Conservation (phyloP, 2,797 vertebrate genomes). For the Poeciliopsis gracilis region DNA sequence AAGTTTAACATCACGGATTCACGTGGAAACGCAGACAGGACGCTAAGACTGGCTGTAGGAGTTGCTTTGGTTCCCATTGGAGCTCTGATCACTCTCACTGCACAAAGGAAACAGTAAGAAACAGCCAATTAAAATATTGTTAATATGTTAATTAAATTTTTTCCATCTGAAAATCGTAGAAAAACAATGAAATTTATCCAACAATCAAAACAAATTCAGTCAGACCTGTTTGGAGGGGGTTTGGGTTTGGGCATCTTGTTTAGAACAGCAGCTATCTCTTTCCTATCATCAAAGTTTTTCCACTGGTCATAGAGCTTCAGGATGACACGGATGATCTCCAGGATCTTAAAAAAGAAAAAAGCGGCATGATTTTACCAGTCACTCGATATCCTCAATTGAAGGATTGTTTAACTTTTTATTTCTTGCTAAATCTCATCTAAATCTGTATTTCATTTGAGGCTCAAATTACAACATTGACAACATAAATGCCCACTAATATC, state of each 20-base stretch:
- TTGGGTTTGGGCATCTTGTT: conserved; percentile 99
- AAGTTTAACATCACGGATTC: conserved; percentile 22
- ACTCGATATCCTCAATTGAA: background rate
- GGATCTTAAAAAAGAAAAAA: conserved; percentile 81
- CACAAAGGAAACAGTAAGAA: conserved; percentile 24
- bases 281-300: conserved; percentile 99
- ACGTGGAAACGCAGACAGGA: background rate
- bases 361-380: background rate
- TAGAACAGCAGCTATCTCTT: conserved; percentile 96
- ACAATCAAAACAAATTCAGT: background rate
- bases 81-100: conserved; percentile 98
- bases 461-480: background rate
- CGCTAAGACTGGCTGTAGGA: conserved; percentile 96
- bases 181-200: background rate
- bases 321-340: conserved; percentile 99
- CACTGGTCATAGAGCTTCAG: conserved; percentile 98
- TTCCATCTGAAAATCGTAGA: background rate
- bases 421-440: background rate
- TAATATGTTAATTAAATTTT: background rate
- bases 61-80: conserved; percentile 98
- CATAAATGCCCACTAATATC: background rate
- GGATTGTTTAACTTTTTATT: background rate
- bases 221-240: conserved; percentile 96
- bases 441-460: background rate
- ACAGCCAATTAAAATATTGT: background rate